These are phyloP conservation scores for Pithys albifrons DNA, from an alignment of 2,113 vertebrate species.

Conservation along the genomic window DNA sequence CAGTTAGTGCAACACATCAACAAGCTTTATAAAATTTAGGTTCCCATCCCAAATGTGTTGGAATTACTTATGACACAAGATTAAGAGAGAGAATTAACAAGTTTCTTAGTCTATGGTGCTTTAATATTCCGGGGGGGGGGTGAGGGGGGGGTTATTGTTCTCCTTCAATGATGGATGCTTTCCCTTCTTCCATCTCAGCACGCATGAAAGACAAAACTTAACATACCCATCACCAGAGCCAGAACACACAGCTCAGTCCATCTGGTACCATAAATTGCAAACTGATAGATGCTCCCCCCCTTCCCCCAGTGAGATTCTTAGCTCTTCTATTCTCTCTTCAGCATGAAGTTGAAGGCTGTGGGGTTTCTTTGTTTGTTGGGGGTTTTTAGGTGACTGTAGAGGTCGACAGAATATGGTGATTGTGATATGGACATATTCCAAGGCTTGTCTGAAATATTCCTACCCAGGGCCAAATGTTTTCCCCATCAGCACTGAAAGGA, in stretches of 20 bases:
- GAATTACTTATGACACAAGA: not conserved
- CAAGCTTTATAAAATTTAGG: not conserved
- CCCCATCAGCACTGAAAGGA: not conserved
- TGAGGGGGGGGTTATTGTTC: not conserved
- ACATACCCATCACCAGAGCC: not conserved
- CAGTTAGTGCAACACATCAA: not conserved
- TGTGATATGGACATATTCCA: not conserved
- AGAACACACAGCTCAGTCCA: not conserved
- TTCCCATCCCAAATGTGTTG: not conserved
- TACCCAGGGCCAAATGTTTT: slow-evolving; percentile 9
- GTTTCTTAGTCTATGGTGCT: not conserved
- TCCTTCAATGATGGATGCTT: not conserved
- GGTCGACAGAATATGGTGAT: not conserved
- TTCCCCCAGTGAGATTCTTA: not conserved
- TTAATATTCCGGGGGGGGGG: not conserved
- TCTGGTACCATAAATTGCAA: not conserved
- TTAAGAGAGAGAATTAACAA: not conserved
- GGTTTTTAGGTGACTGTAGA: not conserved
- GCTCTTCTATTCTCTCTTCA: not conserved
- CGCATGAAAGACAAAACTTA: not conserved
- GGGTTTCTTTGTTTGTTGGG: not conserved
- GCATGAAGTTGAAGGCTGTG: not conserved
- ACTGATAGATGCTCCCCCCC: not conserved
- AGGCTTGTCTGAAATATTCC: not conserved
- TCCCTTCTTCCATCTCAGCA: slow-evolving; percentile 1